These are phyloP conservation scores for Perccottus glenii DNA, from an alignment of 2,113 vertebrate genomes.

Conservation along the genomic window DNA sequence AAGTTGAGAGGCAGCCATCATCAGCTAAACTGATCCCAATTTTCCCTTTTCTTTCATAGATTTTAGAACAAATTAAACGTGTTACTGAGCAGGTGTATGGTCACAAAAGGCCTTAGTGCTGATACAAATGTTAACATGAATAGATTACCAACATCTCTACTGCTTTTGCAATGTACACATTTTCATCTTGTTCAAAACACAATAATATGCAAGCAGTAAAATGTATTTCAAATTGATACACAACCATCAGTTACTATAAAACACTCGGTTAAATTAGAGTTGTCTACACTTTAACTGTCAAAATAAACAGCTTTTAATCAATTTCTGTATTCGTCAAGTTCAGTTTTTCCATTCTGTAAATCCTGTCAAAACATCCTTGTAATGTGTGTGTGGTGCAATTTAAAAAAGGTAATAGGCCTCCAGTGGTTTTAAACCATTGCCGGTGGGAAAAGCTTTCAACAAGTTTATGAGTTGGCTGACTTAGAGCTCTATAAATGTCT, in stretches of 20 bases:
- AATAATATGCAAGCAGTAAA: background rate
- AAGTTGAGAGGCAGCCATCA: constrained; percentile 45
- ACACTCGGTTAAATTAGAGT: background rate
- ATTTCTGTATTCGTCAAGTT: background rate
- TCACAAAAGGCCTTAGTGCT: constrained; percentile 13
- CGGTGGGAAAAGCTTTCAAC: constrained; percentile 30
- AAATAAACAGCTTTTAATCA: background rate
- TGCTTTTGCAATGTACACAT: background rate
- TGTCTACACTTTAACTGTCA: background rate
- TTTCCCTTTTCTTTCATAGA: constrained; percentile 16
- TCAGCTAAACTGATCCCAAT: constrained; percentile 24
- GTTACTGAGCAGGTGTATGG: constrained; percentile 18
- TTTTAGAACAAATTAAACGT: constrained; percentile 8
- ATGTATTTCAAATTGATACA: background rate
- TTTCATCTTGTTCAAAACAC: background rate
- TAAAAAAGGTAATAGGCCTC: constrained; percentile 31
- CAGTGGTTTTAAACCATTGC: constrained; percentile 35
- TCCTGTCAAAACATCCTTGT: constrained; percentile 27
- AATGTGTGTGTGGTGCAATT: constrained; percentile 30
- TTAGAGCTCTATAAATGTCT: constrained; percentile 12
- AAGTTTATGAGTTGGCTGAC: constrained; percentile 22
- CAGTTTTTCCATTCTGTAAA: constrained; percentile 21
- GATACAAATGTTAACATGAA: constrained; percentile 2
- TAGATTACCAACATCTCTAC: constrained; percentile 13
- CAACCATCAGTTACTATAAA: background rate